phyloP scores from a whole-genome alignment of 2,888 invertebrate genomes.

The Philopedon plagiatum region DNA sequence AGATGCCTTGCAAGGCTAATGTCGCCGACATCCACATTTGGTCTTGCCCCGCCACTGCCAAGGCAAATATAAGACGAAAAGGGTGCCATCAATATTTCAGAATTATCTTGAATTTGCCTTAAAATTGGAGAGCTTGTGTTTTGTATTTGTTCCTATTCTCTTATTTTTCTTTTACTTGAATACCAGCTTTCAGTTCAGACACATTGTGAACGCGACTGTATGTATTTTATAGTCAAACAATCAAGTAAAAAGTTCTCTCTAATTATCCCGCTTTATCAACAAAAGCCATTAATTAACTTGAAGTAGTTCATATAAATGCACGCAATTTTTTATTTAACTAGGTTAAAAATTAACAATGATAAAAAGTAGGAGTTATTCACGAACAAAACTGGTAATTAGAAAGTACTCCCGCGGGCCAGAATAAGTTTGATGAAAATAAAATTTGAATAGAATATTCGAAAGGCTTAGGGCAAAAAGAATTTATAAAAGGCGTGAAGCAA shows the following conservation, averaged over 20 bases:
- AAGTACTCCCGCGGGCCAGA: not conserved
- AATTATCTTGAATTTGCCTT: too few relatives aligned
- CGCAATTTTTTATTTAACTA: constrained; percentile 4
- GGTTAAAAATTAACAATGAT: not conserved
- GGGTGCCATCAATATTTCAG: too few relatives aligned
- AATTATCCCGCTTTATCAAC: not conserved
- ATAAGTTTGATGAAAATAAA: not conserved
- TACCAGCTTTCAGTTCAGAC: too few relatives aligned
- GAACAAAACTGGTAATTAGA: constrained; percentile 3
- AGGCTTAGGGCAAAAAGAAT: not conserved
- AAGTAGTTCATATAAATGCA: not conserved
- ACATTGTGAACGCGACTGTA: too few relatives aligned
- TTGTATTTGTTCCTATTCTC: too few relatives aligned
- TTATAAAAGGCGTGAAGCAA: not conserved
- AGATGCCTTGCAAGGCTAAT: too few relatives aligned
- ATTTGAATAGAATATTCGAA: not conserved
- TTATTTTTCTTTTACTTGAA: too few relatives aligned
- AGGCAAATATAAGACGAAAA: too few relatives aligned
- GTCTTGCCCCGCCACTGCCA: too few relatives aligned
- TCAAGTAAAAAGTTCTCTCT: not conserved
- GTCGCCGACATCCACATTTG: too few relatives aligned
- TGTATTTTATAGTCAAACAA: too few relatives aligned
- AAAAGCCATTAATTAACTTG: not conserved
- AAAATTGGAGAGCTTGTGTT: too few relatives aligned
- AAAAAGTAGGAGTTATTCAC: not conserved